A percentile compares a stretch with the other conserved stretches of the same genome.
Evolutionary conservation across 2,888 invertebrate species (phyloP).

Genomic region (Cyrtodaria siliqua): DNA sequence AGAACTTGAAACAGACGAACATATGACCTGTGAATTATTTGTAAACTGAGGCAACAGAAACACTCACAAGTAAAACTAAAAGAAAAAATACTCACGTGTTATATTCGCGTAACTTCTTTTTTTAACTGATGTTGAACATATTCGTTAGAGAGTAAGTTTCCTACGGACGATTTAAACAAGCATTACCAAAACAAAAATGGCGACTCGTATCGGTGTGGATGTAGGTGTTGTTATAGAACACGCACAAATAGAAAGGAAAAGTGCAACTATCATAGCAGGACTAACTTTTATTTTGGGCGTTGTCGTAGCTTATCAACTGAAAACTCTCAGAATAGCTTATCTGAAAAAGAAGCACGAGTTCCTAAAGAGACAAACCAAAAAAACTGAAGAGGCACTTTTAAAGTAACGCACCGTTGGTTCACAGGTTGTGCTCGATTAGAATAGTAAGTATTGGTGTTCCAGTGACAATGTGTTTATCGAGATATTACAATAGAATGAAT

Average conservation of each 20-base stretch:
- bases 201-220: conserved; percentile 48
- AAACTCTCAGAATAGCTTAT: conserved; percentile 66
- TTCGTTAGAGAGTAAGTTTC: no score
- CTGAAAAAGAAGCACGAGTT: conserved; percentile 73
- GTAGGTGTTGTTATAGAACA: conserved; percentile 42
- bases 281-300: conserved; percentile 71
- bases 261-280: conserved; percentile 56
- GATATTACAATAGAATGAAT: no score
- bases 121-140: no score
- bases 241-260: conserved; percentile 26
- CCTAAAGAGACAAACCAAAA: conserved; percentile 68
- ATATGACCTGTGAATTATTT: no score
- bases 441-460: no score
- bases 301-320: conserved; percentile 71
- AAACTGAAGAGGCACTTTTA: conserved; percentile 36
- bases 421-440: conserved; percentile 34
- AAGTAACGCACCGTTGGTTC: conserved; percentile 9
- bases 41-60: no score
- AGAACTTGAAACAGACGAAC: no score
- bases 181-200: conserved; percentile 33
- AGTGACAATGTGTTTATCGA: no score
- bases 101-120: no score
- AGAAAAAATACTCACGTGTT: no score
- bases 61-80: no score
- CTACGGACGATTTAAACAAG: no score